Base-by-base conservation (phyloP, 2,888 invertebrate genomes). In the Cantharis rustica region DNA sequence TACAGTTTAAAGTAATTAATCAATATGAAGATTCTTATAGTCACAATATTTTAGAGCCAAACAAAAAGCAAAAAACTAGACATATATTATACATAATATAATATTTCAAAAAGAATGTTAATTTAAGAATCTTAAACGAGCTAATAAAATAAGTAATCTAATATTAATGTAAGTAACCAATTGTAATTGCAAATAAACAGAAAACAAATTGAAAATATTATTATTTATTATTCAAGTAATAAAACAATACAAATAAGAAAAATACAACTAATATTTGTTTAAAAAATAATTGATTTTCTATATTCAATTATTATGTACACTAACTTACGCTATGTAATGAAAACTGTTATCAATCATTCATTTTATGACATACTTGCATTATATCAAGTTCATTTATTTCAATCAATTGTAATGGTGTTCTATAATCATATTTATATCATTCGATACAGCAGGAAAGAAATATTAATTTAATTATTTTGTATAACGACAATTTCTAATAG, bases 291-390 rank as follows among this genome's bases (percentile, higher is more conserved):
- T 69, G 62, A 73, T 69, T 23, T 73, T 68, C 27, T 47, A 9
- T 68, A 68, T 68, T 68, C 61, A 73, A 73, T 68, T 73, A 63
- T 66, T 20, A 73, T 68, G 61, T 47, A 47, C n/a, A n/a, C 47
- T n/a, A 47, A n/a, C 47, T 47, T 47, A 47, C n/a, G 47, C n/a
- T 47, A 47, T 47, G n/a, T 47, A 47, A 47, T n/a, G 47, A 47
- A 73, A 73, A 61, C 62, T 61, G 27, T 73, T 73, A 73, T 73
- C 73, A 73, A 73, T 73, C 73, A 73, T 73, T n/a, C 17, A 16
- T 10, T 16, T 16, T 11, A 17, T 62, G 69, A 69, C 68, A 31
- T 31, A 31, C 69, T 16, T 31, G 31, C 31, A 69, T 31, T 16
- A 16, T 11, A 16, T 16, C 31, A 16, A 20, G 64, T 66, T 16